Evolutionary conservation across 2,888 invertebrate genomes (phyloP).

Genomic region (Ariolimax columbianus): DNA sequence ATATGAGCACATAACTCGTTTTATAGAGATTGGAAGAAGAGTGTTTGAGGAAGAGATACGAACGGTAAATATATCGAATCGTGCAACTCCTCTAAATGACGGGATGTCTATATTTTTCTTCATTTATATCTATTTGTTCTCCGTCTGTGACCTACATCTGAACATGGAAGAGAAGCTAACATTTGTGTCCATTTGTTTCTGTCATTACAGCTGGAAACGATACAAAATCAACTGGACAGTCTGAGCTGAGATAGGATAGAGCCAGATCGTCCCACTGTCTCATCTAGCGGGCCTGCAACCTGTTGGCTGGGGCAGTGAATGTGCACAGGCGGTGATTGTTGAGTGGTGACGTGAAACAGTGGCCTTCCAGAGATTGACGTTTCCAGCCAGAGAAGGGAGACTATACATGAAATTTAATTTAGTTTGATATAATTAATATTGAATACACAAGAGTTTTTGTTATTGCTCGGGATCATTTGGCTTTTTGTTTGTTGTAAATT

Average conservation of each 20-base stretch:
- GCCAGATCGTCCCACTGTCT: neutral
- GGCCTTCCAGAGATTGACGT: neutral
- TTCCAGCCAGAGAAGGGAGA: neutral
- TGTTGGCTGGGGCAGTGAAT: neutral
- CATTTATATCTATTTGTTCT: no score
- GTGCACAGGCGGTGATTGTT: neutral
- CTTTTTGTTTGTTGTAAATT: neutral
- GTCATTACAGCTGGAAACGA: conserved; percentile 50
- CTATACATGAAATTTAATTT: neutral
- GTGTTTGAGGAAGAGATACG: no score
- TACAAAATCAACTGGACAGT: conserved; percentile 53
- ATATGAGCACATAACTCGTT: no score
- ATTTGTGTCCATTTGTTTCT: no score
- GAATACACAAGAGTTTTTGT: neutral
- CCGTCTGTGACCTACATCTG: no score
- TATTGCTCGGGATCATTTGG: neutral
- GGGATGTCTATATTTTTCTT: no score
- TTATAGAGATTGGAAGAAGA: no score
- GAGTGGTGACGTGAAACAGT: neutral
- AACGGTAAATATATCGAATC: no score
- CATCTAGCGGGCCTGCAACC: no score
- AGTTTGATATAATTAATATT: neutral
- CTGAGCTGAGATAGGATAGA: conserved; percentile 37
- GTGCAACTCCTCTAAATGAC: no score
- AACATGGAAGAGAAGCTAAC: no score